Evolutionary conservation across 2,797 vertebrate genomes (phyloP).

Genomic region (Sebastiscus tertius): DNA sequence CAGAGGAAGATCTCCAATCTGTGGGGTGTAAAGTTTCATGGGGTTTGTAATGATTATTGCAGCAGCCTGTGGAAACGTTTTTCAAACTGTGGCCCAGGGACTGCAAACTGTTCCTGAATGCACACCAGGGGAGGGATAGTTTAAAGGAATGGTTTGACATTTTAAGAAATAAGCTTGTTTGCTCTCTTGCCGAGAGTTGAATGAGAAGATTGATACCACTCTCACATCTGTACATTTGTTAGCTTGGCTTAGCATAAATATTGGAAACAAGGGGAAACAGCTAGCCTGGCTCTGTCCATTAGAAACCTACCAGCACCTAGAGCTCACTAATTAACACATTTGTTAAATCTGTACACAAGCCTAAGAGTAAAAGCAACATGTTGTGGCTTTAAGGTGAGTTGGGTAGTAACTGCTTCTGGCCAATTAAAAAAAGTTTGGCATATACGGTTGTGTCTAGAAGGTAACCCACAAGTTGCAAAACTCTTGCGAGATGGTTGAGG

Average conservation of each 20-base stretch:
- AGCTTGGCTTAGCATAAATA: neutral
- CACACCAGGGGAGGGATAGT: neutral
- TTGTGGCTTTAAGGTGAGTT: neutral
- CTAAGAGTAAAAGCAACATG: neutral
- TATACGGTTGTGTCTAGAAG: no score
- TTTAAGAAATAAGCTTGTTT: neutral
- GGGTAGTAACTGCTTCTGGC: neutral
- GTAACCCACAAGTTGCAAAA: no score
- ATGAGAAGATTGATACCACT: neutral
- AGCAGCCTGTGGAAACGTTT: slow-evolving; percentile 13
- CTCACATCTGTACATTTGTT: neutral
- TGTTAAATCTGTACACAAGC: neutral
- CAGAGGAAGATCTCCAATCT: slow-evolving; percentile 40
- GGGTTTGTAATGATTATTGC: slow-evolving; percentile 32
- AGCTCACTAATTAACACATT: neutral
- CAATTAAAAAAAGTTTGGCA: neutral
- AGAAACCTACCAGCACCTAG: neutral
- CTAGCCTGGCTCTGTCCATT: neutral
- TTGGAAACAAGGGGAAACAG: neutral
- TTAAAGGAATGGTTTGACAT: neutral
- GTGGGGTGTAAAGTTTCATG: slow-evolving; percentile 56
- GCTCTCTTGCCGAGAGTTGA: neutral
- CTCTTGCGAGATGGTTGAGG: no score
- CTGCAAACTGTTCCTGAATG: neutral
- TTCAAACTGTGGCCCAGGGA: slow-evolving; percentile 22